A percentile compares a stretch with the other conserved stretches of the same genome.
phyloP scores from a whole-genome alignment of 37 sponge, comb jelly and placozoan species.

The Agelas oroides region DNA sequence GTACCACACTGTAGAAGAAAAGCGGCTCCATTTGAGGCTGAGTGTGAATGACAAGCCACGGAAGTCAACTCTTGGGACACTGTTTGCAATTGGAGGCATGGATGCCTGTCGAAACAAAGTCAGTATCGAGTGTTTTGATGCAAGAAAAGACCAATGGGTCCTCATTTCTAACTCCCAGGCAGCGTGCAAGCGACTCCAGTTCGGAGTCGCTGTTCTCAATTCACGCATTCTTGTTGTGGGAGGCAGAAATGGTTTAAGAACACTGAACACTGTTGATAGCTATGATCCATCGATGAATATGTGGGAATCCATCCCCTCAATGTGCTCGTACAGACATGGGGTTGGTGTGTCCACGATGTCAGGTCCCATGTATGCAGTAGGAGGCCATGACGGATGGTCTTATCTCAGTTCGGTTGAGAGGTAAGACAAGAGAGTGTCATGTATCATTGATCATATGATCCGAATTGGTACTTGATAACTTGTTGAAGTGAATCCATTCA shows the following conservation, averaged over 20 bases:
- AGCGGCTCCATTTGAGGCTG: slow-evolving; percentile 19
- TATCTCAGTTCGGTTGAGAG: slow-evolving; percentile 81
- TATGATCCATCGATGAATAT: slow-evolving; percentile 45
- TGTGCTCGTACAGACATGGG: slow-evolving; percentile 83
- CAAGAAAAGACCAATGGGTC: slow-evolving; percentile 55
- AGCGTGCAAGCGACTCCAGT: slow-evolving; percentile 65
- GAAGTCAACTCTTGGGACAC: slow-evolving; percentile 57
- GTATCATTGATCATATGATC: too few relatives aligned
- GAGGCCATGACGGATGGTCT: slow-evolving; percentile 89
- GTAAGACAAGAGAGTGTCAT: too few relatives aligned
- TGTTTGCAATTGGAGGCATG: slow-evolving; percentile 80
- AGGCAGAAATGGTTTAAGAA: slow-evolving; percentile 77
- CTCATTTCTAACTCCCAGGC: slow-evolving; percentile 29
- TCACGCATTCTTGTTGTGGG: slow-evolving; percentile 67
- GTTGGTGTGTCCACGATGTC: slow-evolving; percentile 73
- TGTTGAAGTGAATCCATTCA: too few relatives aligned
- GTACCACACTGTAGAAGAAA: slow-evolving; percentile 54
- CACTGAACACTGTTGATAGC: slow-evolving; percentile 75
- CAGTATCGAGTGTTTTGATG: slow-evolving; percentile 68
- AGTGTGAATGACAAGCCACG: slow-evolving; percentile 28
- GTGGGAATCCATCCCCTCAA: slow-evolving; percentile 57
- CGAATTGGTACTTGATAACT: too few relatives aligned
- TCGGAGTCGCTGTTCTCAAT: slow-evolving; percentile 66
- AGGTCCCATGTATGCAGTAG: slow-evolving; percentile 88
- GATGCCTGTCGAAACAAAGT: slow-evolving; percentile 54